Evolutionary conservation across 2,888 invertebrate species (phyloP).

Genomic region (Epistrophe eligans): DNA sequence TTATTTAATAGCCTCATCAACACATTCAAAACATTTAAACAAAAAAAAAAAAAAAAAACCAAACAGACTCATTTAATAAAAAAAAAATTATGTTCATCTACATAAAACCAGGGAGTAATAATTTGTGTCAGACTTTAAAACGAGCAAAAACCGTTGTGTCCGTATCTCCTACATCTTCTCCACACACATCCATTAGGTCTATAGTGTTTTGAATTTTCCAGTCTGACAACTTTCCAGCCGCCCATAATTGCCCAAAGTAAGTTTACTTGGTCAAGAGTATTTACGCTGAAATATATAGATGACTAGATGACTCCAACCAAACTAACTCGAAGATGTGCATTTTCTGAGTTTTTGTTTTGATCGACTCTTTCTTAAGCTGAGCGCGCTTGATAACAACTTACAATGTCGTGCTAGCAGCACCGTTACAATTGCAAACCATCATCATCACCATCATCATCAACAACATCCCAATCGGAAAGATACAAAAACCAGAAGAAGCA

Average conservation of each 20-base stretch:
- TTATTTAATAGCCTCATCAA: slow-evolving; percentile 23
- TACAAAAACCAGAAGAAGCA: slow-evolving; percentile 52
- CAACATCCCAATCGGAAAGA: slow-evolving; percentile 25
- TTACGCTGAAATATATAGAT: not conserved
- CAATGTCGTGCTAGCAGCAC: slow-evolving; percentile 27
- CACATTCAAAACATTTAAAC: not conserved
- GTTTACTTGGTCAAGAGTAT: slow-evolving; percentile 66
- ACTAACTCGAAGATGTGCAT: slow-evolving; percentile 46
- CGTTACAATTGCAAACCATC: slow-evolving; percentile 59
- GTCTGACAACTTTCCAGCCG: slow-evolving; percentile 74
- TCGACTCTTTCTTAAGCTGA: slow-evolving; percentile 54
- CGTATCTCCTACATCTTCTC: slow-evolving; percentile 7
- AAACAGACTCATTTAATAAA: not conserved
- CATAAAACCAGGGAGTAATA: slow-evolving; percentile 39
- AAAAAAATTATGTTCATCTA: slow-evolving; percentile 23
- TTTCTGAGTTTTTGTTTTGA: slow-evolving; percentile 69
- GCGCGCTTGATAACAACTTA: slow-evolving; percentile 42
- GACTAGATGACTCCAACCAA: not conserved
- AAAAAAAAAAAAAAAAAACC: not conserved
- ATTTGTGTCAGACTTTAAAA: slow-evolving; percentile 55
- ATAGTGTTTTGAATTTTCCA: slow-evolving; percentile 43
- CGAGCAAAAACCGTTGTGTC: slow-evolving; percentile 65
- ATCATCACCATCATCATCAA: slow-evolving; percentile 19
- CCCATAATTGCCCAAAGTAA: slow-evolving; percentile 47
- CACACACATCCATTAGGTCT: not conserved